Percentiles rank a stretch among this genome's conserved stretches.
Evolutionary conservation across 2,113 vertebrate species (phyloP).

Genomic region (Solea solea): DNA sequence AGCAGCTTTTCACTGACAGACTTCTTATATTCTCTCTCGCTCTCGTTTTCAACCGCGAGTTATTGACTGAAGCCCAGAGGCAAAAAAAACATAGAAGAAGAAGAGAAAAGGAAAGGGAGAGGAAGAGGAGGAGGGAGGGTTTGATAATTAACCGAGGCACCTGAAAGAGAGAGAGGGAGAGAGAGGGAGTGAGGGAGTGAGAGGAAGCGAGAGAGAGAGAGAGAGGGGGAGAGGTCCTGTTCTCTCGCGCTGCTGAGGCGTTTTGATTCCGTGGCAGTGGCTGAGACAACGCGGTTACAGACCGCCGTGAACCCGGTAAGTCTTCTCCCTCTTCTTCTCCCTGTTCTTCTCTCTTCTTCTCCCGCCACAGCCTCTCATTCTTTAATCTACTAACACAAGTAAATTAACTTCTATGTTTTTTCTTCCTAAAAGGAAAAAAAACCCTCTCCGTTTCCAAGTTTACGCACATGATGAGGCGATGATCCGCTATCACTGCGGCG

Average conservation of each 20-base stretch:
- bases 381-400: background rate
- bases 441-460: constrained; percentile 23
- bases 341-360: background rate
- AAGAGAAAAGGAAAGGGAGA: background rate
- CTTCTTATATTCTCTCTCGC: constrained; percentile 19
- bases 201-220: constrained; percentile 23
- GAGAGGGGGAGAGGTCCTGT: constrained; percentile 55
- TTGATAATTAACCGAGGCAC: constrained; percentile 70
- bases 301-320: constrained; percentile 64
- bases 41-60: constrained; percentile 13
- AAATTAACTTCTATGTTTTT: too few relatives aligned
- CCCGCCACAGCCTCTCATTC: constrained; percentile 30
- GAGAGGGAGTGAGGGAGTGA: constrained; percentile 39
- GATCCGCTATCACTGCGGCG: background rate
- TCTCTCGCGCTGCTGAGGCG: constrained; percentile 61
- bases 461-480: background rate
- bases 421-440: too few relatives aligned
- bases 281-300: constrained; percentile 70
- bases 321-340: constrained; percentile 13
- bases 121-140: background rate
- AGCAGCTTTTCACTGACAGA: constrained; percentile 30
- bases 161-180: constrained; percentile 69
- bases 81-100: constrained; percentile 21
- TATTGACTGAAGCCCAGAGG: constrained; percentile 52
- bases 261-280: constrained; percentile 75